Conservation (phyloP, 1,140 invertebrate genomes). For the Heliconius hermathena region DNA sequence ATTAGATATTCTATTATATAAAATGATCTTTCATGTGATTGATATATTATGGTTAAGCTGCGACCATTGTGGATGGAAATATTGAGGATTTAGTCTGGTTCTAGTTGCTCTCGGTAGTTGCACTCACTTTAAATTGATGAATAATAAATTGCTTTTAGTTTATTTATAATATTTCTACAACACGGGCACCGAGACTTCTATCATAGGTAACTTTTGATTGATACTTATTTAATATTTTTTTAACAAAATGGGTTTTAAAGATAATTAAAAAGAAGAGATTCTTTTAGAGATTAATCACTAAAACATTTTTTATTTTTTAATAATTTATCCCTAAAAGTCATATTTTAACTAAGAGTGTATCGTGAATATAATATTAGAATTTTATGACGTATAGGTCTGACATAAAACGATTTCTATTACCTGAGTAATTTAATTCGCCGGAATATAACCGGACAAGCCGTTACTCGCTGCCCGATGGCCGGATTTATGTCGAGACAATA, state of each 20-base stretch:
- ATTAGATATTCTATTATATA: constrained; percentile 3
- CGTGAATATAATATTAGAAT: neutral
- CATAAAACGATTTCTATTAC: constrained; percentile 10
- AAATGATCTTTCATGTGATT: neutral
- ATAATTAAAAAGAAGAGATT: too few relatives aligned
- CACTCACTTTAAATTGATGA: too few relatives aligned
- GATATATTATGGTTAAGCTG: too few relatives aligned
- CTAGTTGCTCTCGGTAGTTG: too few relatives aligned
- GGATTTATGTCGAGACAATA: constrained; percentile 66
- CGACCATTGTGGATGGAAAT: too few relatives aligned
- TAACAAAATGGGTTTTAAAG: too few relatives aligned
- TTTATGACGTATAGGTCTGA: neutral
- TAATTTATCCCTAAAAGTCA: neutral
- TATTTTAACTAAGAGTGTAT: neutral
- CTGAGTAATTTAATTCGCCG: constrained; percentile 55
- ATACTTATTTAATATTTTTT: too few relatives aligned
- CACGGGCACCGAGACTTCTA: neutral
- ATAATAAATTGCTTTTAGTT: too few relatives aligned
- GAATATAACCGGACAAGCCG: constrained; percentile 46
- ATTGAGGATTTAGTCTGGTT: too few relatives aligned
- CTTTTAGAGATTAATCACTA: too few relatives aligned
- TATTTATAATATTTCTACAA: too few relatives aligned
- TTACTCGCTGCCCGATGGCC: constrained; percentile 62
- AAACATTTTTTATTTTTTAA: neutral
- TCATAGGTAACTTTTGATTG: neutral